Evolutionary conservation across 2,797 vertebrate species (phyloP), one percentile per base, ranked within the genome.

Genomic region (Rhodeus uyekii): DNA sequence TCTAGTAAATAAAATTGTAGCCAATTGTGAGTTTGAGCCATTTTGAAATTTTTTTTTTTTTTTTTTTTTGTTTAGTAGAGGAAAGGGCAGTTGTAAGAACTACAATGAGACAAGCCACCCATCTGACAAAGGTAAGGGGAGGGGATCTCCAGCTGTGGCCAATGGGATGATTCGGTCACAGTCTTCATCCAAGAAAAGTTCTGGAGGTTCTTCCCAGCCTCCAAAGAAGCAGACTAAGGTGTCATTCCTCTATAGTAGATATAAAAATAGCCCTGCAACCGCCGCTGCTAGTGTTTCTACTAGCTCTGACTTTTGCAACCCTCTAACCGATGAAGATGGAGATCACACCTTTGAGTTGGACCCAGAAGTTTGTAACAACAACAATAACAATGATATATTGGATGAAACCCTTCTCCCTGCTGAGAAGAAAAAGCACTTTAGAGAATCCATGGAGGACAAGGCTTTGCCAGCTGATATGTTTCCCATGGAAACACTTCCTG

Each of bases 51-150:
- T 24, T 8, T 34, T 5, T 69, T 48, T 27, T 10, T 1, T 36
- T 74, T 14, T 42, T 36, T 46, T 3, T 68, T 10, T 13, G 1
- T 74, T 67, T 90, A 88, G 93, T 88, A 95, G 91, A 91, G 89
- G 89, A 55, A 99, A 97, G 90, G 96, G 95, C 88, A 97, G 95
- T 80, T 99, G 97, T 91, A 99, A 98, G 93, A 96, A 92, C 27
- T 99, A 96, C 69, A 95, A 96, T 29, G 98, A 98, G 88, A 93
- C 96, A 0, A 95, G 95, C 72, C 93, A 96, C 86, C 93, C 95
- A 18, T 95, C 97, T 3, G 98, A 99, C 91, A 99, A 98, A 94
- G 96, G 97, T 9, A 97, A 98, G 91, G 97, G 98, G n/a, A 97
- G 96, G 46, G 96, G 96, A 76, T 97, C 96, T 88, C 93, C 96